These are phyloP conservation scores for Prionailurus bengalensis DNA, from an alignment of 2,113 vertebrate species.

Conservation along the genomic window DNA sequence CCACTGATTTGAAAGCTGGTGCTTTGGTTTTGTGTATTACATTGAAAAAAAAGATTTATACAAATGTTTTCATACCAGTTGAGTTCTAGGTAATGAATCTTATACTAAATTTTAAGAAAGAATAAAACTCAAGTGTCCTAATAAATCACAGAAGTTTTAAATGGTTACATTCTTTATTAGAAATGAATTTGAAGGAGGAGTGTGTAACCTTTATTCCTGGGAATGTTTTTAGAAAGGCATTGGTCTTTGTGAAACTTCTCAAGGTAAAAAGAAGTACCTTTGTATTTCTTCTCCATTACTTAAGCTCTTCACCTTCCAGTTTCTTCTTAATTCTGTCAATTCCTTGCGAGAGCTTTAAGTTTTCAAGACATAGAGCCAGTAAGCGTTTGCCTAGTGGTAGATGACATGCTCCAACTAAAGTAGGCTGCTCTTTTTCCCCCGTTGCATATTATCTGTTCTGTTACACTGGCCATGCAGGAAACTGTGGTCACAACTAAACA, in stretches of 20 bases:
- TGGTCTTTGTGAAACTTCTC: constrained; percentile 26
- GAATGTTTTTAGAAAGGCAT: neutral
- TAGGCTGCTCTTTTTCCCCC: neutral
- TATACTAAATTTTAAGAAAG: constrained; percentile 41
- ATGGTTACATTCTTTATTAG: neutral
- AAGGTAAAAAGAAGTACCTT: neutral
- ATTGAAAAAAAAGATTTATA: constrained; percentile 40
- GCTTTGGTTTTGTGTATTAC: neutral
- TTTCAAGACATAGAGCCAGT: constrained; percentile 15
- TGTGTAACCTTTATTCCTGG: neutral
- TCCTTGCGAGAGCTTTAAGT: neutral
- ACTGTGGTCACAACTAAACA: neutral
- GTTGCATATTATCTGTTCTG: neutral
- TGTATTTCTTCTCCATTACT: neutral
- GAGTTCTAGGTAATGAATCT: constrained; percentile 21
- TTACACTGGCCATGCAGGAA: neutral
- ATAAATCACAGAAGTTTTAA: constrained; percentile 12
- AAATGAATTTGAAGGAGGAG: constrained; percentile 21
- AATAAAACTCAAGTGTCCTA: neutral
- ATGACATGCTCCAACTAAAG: neutral
- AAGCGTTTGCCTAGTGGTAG: neutral
- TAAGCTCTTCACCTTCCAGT: neutral
- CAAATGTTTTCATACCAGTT: constrained; percentile 16
- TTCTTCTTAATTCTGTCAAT: neutral
- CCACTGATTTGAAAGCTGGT: constrained; percentile 40